Evolutionary conservation across 2,797 vertebrate genomes (phyloP).

Genomic region (Falco peregrinus): DNA sequence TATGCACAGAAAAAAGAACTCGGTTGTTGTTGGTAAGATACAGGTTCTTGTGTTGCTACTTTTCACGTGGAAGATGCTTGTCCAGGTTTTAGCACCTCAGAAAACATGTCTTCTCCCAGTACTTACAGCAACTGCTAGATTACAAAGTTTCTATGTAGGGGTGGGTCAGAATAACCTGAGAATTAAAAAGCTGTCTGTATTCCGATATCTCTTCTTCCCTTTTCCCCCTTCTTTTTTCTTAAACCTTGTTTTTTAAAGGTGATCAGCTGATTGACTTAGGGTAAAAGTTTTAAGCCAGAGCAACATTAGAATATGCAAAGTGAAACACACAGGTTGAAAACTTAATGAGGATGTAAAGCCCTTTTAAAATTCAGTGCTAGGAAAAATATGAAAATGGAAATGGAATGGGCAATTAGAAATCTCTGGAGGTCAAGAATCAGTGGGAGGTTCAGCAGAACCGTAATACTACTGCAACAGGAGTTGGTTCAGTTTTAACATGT

Average conservation of each 20-base stretch:
- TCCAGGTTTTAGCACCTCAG: background rate
- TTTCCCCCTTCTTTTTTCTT: background rate
- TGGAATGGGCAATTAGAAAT: background rate
- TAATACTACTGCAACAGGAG: background rate
- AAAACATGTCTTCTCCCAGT: background rate
- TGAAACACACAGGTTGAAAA: background rate
- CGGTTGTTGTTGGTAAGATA: background rate
- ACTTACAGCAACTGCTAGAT: slow-evolving; percentile 3
- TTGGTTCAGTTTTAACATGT: background rate
- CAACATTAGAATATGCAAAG: background rate
- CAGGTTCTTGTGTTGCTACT: background rate
- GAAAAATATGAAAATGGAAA: background rate
- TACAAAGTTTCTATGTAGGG: background rate
- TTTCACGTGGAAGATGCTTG: slow-evolving; percentile 9
- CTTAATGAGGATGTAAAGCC: background rate
- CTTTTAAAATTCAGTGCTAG: background rate
- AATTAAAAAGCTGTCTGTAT: background rate
- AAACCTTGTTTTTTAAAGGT: background rate
- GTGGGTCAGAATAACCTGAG: background rate
- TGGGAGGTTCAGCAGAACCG: background rate
- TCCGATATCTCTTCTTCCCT: background rate
- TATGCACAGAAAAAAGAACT: slow-evolving; percentile 46
- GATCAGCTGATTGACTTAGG: slow-evolving; percentile 5
- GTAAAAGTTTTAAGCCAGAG: slow-evolving; percentile 48
- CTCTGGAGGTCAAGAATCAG: background rate